Evolutionary conservation across 2,888 invertebrate genomes (phyloP).

Genomic region (Chalcis sispes): DNA sequence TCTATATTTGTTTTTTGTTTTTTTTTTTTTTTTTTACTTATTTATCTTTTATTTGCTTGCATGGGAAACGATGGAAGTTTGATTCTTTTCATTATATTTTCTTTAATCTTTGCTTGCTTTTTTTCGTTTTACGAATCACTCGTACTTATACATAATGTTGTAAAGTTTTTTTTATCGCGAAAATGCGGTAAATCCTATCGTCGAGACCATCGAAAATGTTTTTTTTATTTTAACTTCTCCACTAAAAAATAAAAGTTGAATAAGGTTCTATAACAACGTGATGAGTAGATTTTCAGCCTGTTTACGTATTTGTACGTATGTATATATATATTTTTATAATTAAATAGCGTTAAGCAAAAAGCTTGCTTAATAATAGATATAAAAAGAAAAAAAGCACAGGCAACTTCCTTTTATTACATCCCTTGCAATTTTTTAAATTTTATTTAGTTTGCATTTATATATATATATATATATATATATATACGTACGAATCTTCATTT

Average conservation of each 20-base stretch:
- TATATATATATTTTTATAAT: slow-evolving; percentile 19
- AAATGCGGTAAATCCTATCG: neutral
- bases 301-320: neutral
- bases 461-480: neutral
- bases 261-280: neutral
- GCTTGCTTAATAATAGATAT: slow-evolving; percentile 18
- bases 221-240: too few species aligned
- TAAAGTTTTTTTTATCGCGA: too few species aligned
- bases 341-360: slow-evolving; percentile 11
- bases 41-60: too few species aligned
- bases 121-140: neutral
- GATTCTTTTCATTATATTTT: too few species aligned
- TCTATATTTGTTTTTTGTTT: too few species aligned
- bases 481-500: slow-evolving; percentile 15
- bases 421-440: slow-evolving; percentile 10
- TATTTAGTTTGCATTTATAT: neutral
- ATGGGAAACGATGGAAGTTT: too few species aligned
- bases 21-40: too few species aligned
- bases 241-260: slow-evolving; percentile 17
- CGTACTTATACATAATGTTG: neutral
- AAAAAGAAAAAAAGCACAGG: slow-evolving; percentile 39
- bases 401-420: slow-evolving; percentile 6
- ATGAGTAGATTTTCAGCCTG: neutral
- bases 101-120: too few species aligned
- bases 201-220: neutral